Evolutionary conservation across 2,888 invertebrate genomes (phyloP).

Genomic region (Escarpia spicata): DNA sequence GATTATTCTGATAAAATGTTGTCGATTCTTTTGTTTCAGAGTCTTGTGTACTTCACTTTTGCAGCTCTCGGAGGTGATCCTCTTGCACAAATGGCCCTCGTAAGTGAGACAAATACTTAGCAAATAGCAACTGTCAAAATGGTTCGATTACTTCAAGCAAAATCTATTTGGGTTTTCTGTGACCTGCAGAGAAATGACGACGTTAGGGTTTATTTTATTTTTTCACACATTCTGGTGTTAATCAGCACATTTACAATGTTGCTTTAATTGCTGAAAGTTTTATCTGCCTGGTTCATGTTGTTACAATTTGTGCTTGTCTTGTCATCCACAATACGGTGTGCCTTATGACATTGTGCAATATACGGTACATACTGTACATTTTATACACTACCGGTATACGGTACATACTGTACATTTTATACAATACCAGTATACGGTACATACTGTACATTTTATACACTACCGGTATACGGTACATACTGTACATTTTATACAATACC

Average conservation of each 20-base stretch:
- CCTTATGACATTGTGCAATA: too few species aligned
- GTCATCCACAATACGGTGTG: too few species aligned
- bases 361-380: too few species aligned
- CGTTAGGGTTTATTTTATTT: too few species aligned
- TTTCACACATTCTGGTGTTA: background rate
- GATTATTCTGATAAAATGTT: too few species aligned
- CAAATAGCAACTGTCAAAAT: background rate
- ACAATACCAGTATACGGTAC: too few species aligned
- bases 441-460: too few species aligned
- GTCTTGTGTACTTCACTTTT: constrained; percentile 90
- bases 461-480: too few species aligned
- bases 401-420: too few species aligned
- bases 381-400: too few species aligned
- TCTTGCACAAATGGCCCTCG: constrained; percentile 93
- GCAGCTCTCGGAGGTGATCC: constrained; percentile 91
- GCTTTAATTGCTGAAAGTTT: background rate
- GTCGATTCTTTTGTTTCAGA: constrained; percentile 49
- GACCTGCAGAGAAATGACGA: too few species aligned
- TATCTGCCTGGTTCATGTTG: background rate
- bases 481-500: too few species aligned
- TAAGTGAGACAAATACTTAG: constrained; percentile 49
- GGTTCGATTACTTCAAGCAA: background rate
- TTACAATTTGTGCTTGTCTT: background rate
- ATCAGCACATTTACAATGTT: background rate
- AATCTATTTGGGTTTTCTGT: background rate